Evolutionary conservation across 2,797 vertebrate genomes (phyloP), one percentile per base, ranked within the genome.

Genomic region (Sebastiscus albofasciatus): DNA sequence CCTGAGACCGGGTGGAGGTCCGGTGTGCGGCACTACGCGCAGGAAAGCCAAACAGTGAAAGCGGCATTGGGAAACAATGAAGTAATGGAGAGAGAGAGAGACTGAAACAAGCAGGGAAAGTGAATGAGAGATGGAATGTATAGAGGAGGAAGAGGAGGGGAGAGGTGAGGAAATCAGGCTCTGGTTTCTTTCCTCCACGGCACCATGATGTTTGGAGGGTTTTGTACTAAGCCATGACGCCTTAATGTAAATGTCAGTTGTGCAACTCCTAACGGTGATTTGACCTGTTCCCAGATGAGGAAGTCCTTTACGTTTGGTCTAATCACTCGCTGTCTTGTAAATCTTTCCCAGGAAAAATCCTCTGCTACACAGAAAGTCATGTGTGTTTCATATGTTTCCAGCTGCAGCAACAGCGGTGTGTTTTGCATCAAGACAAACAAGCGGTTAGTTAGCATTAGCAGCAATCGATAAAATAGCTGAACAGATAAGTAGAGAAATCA

Each of bases 41-140:
- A 93, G 93, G 94, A 95, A 95, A 92, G 77, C 87, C 79, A 84
- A 91, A 90, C 84, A 72, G 56, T 82, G 80, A 90, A 76, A 79
- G 80, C 67, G 11, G 31, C 55, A 20, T 61, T 80, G 67, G 81
- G 74, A 90, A 94, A 94, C 94, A 93, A 93, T 95, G 94, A 93
- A 89, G 89, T 94, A 88, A 94, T 92, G 85, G 86, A 81, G 75
- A 81, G 75, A 69, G 75, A 69, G 72, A 52, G 20, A 18, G 27
- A 6, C 67, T 49, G 66, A 70, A 74, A 64, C 55, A 14, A 55
- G 82, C 49, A 74, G 80, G 55, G 56, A 73, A 75, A 71, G 79
- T 67, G 34, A 81, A 66, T 29, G 72, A 86, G 31, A 42, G 61
- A 75, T n/a, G 46, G 61, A 65, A 85, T 52, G 69, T 78, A 82